Percentiles rank a stretch among this genome's conserved stretches.
Conservation (phyloP, 2,113 vertebrate genomes). For the Cyrtonyx montezumae region DNA sequence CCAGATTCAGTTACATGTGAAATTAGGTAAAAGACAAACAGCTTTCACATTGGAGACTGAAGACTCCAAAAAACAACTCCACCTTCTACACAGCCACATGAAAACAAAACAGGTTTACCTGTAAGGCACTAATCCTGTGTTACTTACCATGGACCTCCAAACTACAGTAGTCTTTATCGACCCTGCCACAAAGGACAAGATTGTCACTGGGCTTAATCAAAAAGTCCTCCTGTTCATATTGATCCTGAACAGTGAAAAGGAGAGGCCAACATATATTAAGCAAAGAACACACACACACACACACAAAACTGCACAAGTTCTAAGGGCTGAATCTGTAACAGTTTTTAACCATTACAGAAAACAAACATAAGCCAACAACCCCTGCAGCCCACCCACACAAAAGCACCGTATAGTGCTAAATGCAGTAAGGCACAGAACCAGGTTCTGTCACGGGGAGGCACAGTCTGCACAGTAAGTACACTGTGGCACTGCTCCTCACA, state of each 20-base stretch:
- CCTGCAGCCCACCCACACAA: not conserved
- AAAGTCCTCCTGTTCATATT: constrained; percentile 95
- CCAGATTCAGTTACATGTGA: not conserved
- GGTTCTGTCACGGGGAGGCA: fast-evolving
- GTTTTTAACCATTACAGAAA: not conserved
- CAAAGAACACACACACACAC: not conserved
- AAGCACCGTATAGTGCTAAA: not conserved
- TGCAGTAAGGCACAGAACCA: not conserved
- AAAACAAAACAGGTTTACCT: not conserved
- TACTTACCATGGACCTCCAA: constrained; percentile 90
- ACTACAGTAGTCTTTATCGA: constrained; percentile 92
- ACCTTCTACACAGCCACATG: not conserved
- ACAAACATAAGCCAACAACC: not conserved
- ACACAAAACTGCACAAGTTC: not conserved
- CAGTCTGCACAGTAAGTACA: not conserved
- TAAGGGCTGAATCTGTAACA: not conserved
- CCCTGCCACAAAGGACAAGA: constrained; percentile 89
- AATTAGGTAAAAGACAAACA: not conserved
- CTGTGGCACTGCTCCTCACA: not conserved
- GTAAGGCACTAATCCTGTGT: not conserved
- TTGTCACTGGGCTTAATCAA: constrained; percentile 92
- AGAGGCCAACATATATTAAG: not conserved
- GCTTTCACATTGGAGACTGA: not conserved
- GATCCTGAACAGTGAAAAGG: constrained; percentile 81
- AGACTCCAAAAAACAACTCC: not conserved